These are phyloP conservation scores for Ditula angustiorana DNA, from an alignment of 2,888 invertebrate species.

Conservation along the genomic window DNA sequence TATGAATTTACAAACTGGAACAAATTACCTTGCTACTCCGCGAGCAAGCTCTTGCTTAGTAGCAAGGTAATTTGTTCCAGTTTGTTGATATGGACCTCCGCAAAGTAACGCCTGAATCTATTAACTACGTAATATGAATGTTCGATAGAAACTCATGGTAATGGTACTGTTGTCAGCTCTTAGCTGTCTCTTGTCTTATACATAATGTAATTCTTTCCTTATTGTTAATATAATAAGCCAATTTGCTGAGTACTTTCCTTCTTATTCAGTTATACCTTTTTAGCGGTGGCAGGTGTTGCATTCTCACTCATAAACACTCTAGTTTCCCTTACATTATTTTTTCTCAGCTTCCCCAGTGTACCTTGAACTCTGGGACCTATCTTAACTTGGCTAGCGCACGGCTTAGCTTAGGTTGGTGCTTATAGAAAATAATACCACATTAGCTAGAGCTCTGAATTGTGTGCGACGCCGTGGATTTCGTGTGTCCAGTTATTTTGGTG, in stretches of 20 bases:
- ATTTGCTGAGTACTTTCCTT: conserved; percentile 20
- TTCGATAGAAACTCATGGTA: too few relatives aligned
- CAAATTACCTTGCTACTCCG: too few relatives aligned
- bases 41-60: too few relatives aligned
- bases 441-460: not conserved
- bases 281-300: conserved; percentile 19
- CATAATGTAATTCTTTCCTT: conserved; percentile 1
- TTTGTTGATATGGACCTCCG: too few relatives aligned
- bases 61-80: too few relatives aligned
- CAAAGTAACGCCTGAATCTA: too few relatives aligned
- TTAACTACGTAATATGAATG: too few relatives aligned
- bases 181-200: not conserved
- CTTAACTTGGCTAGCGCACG: not conserved
- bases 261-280: conserved; percentile 21
- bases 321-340: conserved; percentile 18
- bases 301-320: conserved; percentile 13
- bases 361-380: not conserved
- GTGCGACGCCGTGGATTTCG: not conserved
- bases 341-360: conserved; percentile 4
- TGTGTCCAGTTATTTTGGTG: conserved; percentile 1
- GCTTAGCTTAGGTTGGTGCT: not conserved
- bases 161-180: not conserved
- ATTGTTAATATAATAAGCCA: conserved; percentile 18
- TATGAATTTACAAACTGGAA: too few relatives aligned
- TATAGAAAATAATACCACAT: conserved; percentile 7